Evolutionary conservation across 2,888 invertebrate species (phyloP).

Genomic region (Myathropa florea): DNA sequence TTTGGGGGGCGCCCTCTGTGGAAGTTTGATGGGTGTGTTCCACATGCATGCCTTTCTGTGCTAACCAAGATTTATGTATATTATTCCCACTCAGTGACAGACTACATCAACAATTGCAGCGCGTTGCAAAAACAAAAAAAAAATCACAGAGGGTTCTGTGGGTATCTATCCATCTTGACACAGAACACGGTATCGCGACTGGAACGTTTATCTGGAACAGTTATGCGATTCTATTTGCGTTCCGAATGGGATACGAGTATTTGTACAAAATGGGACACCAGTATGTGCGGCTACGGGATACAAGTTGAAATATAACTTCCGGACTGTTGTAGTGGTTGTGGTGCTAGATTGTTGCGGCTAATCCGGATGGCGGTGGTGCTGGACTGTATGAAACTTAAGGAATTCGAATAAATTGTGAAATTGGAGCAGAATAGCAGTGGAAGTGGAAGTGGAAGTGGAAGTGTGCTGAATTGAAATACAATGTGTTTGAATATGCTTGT

Average conservation of each 20-base stretch:
- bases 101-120: conserved; percentile 40
- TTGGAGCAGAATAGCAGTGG: conserved; percentile 11
- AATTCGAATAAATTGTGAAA: conserved; percentile 29
- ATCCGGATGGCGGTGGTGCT: conserved; percentile 11
- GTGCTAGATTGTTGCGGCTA: background rate
- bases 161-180: conserved; percentile 42
- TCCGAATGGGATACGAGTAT: conserved; percentile 6
- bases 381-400: conserved; percentile 23
- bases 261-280: conserved; percentile 35
- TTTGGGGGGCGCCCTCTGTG: conserved; percentile 4
- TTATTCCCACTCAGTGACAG: conserved; percentile 51
- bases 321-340: conserved; percentile 4
- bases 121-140: conserved; percentile 19
- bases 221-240: conserved; percentile 16
- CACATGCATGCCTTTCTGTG: conserved; percentile 79
- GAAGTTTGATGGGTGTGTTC: conserved; percentile 73
- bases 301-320: conserved; percentile 53
- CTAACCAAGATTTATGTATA: conserved; percentile 73
- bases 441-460: background rate
- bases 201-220: conserved; percentile 16
- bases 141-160: background rate
- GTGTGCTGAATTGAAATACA: conserved; percentile 22
- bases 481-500: conserved; percentile 57
- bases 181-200: conserved; percentile 6
- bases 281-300: conserved; percentile 39